Evolutionary conservation across 2,888 invertebrate genomes (phyloP).

Genomic region (Tetrapedia diversipes): DNA sequence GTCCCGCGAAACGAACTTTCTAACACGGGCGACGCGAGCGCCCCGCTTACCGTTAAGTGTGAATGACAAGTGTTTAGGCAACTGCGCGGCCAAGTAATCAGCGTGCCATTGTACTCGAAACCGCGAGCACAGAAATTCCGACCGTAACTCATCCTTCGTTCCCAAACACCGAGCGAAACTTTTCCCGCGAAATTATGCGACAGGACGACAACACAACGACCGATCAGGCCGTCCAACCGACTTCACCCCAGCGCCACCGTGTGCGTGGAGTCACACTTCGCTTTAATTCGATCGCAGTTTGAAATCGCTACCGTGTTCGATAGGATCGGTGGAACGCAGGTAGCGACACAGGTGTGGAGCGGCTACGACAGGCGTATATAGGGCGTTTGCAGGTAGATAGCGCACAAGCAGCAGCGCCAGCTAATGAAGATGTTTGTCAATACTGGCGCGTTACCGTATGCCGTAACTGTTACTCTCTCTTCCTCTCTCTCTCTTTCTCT

Average conservation of each 20-base stretch:
- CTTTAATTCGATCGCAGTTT: constrained; percentile 62
- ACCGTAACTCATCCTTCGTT: constrained; percentile 24
- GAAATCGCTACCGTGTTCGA: constrained; percentile 66
- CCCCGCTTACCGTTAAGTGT: constrained; percentile 14
- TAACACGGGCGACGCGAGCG: neutral
- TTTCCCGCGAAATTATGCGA: constrained; percentile 5
- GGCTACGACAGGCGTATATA: constrained; percentile 49
- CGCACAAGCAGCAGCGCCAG: constrained; percentile 68
- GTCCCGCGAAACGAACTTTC: constrained; percentile 7
- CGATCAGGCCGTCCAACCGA: neutral
- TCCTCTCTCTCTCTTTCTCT: neutral
- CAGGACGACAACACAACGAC: neutral
- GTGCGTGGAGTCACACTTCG: constrained; percentile 36
- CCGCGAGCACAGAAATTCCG: constrained; percentile 21
- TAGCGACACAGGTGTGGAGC: constrained; percentile 55
- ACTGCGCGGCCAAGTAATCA: constrained; percentile 30
- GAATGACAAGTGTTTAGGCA: constrained; percentile 36
- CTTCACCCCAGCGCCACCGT: neutral
- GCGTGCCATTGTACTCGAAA: constrained; percentile 22
- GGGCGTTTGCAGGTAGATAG: constrained; percentile 70
- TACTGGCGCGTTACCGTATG: constrained; percentile 73
- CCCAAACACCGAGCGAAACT: neutral
- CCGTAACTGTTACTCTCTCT: constrained; percentile 62
- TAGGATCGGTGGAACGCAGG: constrained; percentile 61
- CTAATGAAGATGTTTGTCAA: constrained; percentile 81